These are phyloP conservation scores for Cyrtodaria siliqua DNA, from an alignment of 2,888 invertebrate species.

Conservation along the genomic window DNA sequence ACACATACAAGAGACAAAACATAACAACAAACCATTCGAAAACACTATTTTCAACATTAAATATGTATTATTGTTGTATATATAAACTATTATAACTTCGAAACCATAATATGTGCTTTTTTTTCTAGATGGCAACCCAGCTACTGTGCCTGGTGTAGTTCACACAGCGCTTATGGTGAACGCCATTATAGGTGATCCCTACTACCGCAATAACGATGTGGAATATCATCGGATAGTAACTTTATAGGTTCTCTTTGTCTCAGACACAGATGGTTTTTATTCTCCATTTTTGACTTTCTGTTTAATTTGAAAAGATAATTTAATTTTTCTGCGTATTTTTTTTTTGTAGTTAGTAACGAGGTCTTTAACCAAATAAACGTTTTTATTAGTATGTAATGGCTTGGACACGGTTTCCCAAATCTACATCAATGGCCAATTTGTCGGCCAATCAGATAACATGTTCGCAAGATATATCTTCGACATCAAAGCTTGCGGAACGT, in stretches of 20 bases:
- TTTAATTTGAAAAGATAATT: too few species aligned
- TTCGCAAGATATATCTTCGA: conserved; percentile 92
- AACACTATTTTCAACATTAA: too few species aligned
- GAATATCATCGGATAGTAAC: conserved; percentile 93
- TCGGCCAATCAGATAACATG: conserved; percentile 93
- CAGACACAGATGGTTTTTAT: too few species aligned
- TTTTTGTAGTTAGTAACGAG: too few species aligned
- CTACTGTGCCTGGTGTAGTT: conserved; percentile 91
- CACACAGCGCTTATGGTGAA: conserved; percentile 90
- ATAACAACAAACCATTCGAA: too few species aligned
- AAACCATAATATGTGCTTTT: background rate
- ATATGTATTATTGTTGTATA: background rate
- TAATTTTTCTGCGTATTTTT: too few species aligned
- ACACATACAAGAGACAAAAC: too few species aligned
- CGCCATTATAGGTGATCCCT: conserved; percentile 86
- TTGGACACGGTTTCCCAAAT: conserved; percentile 94
- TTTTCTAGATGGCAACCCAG: background rate
- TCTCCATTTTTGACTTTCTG: too few species aligned
- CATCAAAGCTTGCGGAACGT: too few species aligned
- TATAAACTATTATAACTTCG: background rate
- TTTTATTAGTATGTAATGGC: conserved; percentile 92
- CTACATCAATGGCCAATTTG: conserved; percentile 89
- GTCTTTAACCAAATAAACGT: conserved; percentile 52
- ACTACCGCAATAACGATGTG: conserved; percentile 91
- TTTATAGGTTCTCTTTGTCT: conserved; percentile 90